Evolutionary conservation across 2,113 vertebrate genomes (phyloP).

Genomic region (Progne subis): DNA sequence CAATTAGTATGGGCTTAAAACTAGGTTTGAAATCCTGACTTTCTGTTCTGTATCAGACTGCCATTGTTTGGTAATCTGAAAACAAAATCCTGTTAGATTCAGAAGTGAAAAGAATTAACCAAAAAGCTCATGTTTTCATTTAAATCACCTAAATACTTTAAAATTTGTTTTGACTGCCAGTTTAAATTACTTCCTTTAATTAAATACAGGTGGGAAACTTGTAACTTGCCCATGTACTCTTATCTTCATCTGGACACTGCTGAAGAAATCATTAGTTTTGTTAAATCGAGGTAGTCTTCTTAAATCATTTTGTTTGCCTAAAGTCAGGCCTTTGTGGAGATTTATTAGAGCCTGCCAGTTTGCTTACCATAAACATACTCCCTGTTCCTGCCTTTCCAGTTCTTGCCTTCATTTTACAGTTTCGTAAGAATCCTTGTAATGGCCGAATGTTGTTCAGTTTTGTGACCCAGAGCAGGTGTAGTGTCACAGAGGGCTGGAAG

Average conservation of each 20-base stretch:
- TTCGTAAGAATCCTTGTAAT: not conserved
- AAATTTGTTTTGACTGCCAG: not conserved
- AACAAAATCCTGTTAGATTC: not conserved
- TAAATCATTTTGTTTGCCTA: not conserved
- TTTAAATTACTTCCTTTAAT: not conserved
- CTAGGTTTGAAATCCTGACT: not conserved
- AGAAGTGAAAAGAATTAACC: not conserved
- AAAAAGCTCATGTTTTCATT: not conserved
- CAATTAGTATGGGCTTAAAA: not conserved
- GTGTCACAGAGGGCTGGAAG: not conserved
- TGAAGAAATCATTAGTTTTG: not conserved
- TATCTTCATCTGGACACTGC: not conserved
- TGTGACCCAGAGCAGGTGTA: not conserved
- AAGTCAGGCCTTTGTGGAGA: not conserved
- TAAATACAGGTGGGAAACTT: not conserved
- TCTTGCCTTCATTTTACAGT: not conserved
- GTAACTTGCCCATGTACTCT: not conserved
- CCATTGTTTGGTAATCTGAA: not conserved
- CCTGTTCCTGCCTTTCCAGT: not conserved
- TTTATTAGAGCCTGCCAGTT: not conserved
- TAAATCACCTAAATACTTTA: not conserved
- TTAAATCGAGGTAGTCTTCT: not conserved
- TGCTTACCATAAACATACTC: not conserved
- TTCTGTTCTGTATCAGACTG: not conserved
- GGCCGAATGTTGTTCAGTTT: rapidly evolving